Percentiles rank a stretch among this genome's conserved stretches.
These are phyloP conservation scores for Heliconius eleuchia DNA, from an alignment of 1,140 invertebrate genomes.

Conservation along the genomic window DNA sequence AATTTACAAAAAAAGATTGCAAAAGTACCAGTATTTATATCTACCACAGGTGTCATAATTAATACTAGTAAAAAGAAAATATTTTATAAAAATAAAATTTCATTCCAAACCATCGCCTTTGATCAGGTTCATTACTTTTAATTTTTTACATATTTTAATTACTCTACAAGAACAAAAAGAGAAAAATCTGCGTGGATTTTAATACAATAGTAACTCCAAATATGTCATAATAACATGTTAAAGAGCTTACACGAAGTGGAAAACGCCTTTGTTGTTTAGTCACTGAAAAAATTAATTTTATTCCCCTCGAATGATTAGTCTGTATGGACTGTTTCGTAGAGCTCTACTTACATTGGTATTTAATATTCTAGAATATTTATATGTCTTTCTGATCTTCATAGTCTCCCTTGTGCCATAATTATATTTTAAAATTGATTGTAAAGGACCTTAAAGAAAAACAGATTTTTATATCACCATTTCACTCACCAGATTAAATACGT, in stretches of 20 bases:
- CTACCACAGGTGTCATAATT: too few species aligned
- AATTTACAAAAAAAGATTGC: too few species aligned
- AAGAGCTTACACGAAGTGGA: conserved; percentile 3
- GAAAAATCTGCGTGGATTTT: not conserved
- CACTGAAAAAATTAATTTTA: conserved; percentile 3
- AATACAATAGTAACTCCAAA: not conserved
- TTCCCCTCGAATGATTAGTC: not conserved
- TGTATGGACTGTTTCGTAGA: not conserved
- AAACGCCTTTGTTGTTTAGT: conserved; percentile 5
- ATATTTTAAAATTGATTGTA: not conserved
- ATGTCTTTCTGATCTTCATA: not conserved
- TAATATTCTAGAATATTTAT: not conserved
- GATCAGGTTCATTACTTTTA: too few species aligned
- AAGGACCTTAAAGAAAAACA: too few species aligned
- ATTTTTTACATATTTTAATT: too few species aligned
- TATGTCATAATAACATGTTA: conserved; percentile 1
- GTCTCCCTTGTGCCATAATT: not conserved
- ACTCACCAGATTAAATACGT: too few species aligned
- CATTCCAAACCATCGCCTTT: too few species aligned
- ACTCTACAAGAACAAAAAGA: too few species aligned
- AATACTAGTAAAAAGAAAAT: too few species aligned
- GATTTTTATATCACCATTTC: too few species aligned
- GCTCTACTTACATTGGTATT: conserved; percentile 2
- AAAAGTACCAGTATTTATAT: too few species aligned
- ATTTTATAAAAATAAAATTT: not conserved